Evolutionary conservation across 1,140 invertebrate species (phyloP), one percentile per base, ranked within the genome.

Genomic region (Eumeta japonica): DNA sequence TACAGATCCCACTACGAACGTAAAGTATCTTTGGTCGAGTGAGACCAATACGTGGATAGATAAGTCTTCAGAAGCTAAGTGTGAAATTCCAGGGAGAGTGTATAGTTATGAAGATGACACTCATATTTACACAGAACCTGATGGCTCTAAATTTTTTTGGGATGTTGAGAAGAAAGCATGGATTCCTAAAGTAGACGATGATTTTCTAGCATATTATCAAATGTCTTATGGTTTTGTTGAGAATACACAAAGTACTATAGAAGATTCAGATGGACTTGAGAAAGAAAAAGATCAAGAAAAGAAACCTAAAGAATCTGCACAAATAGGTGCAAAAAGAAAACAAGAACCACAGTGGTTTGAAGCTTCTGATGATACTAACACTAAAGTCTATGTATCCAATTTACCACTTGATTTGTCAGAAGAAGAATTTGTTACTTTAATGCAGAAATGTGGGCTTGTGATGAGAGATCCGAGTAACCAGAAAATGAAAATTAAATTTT

Each of bases 171-270:
- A 92, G 66, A 87, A 84, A 52, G 94, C 93, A 3, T 98, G 94
- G 92, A 93, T 97, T 79, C 94, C 94, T 13, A 96, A 96, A 82
- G 83, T 98, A 39, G 92, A 97, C 79, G 92, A 97, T 57, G 92
- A 98, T 50, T 98, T 98, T 58, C 84, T 99, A 68, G 96, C 94
- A 1, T 80, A 81, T 35, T 98, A 98, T 78, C 94, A 98, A 76
- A 87, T 97, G 82, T 93, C 81, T 62, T 98, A 98, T 78, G 94
- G 94, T 3, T 90, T 91, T 66, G 76, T 80, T 43, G 79, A 84
- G 52, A 82, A 84, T 51, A 75, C 75, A 29, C 43, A 59, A 12
- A 53, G 53, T 14, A 36, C 36, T 10, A 47, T 67, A 12, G 65
- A 76, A 41, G 16, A 55, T 3, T 61, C 60, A 37, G 40, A 57